Evolutionary conservation across 2,113 vertebrate species (phyloP).

Genomic region (Psophia crepitans): DNA sequence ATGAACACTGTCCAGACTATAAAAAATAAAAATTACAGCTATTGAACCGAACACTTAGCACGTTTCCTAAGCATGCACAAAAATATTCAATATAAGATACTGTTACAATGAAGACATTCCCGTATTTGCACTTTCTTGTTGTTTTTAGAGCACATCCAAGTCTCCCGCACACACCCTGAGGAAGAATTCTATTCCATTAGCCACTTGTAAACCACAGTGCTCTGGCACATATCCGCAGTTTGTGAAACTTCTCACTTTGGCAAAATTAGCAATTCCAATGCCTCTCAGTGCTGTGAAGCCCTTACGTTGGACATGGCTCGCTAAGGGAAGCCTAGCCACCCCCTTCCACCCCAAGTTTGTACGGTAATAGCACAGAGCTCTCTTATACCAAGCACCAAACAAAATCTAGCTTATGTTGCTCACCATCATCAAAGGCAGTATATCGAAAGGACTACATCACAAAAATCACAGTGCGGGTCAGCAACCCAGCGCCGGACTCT

Average conservation of each 20-base stretch:
- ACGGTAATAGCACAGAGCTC: rapidly evolving
- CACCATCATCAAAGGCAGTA: not conserved
- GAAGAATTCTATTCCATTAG: not conserved
- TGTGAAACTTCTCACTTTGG: too few relatives aligned
- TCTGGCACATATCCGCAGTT: not conserved
- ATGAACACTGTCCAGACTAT: not conserved
- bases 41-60: not conserved
- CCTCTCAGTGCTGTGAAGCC: too few relatives aligned
- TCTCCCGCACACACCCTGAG: rapidly evolving
- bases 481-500: not conserved
- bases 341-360: not conserved
- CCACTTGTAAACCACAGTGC: not conserved
- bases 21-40: not conserved
- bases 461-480: not conserved
- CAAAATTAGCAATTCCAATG: not conserved
- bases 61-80: not conserved
- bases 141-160: not conserved
- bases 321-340: not conserved
- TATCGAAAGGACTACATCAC: not conserved
- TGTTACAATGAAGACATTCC: not conserved
- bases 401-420: not conserved
- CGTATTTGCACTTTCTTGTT: not conserved
- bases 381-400: too few relatives aligned
- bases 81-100: not conserved
- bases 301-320: rapidly evolving